Evolutionary conservation across 2,113 vertebrate genomes (phyloP).

Genomic region (Gymnorhina tibicen): DNA sequence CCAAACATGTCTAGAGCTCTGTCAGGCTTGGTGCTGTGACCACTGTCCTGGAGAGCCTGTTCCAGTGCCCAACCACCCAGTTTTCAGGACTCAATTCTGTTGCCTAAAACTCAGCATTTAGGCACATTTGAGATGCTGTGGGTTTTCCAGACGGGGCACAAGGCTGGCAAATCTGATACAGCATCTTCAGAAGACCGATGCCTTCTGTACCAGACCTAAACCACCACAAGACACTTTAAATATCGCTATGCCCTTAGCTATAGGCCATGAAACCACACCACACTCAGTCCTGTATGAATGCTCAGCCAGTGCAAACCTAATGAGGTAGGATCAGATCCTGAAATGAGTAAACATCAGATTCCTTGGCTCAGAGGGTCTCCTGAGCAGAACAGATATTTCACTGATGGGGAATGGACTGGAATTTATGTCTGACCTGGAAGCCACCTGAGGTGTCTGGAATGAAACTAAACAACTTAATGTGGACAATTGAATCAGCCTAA

Average conservation of each 20-base stretch:
- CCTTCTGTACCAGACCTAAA: not conserved
- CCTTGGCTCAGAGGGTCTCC: not conserved
- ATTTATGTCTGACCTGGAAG: not conserved
- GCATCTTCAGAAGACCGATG: not conserved
- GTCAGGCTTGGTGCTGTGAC: not conserved
- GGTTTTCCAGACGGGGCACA: not conserved
- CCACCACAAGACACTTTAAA: not conserved
- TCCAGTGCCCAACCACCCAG: not conserved
- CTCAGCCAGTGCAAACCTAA: not conserved
- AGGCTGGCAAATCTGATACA: not conserved
- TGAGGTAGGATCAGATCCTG: not conserved
- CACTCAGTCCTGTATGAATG: not conserved
- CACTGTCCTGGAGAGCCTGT: not conserved
- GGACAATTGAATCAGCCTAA: not conserved
- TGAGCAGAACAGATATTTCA: not conserved
- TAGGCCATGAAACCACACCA: not conserved
- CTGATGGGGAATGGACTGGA: not conserved
- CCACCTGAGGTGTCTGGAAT: not conserved
- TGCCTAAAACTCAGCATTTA: not conserved
- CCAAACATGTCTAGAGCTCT: fast-evolving
- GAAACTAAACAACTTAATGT: fast-evolving
- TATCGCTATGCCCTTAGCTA: not conserved
- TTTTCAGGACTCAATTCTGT: not conserved
- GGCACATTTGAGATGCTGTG: not conserved
- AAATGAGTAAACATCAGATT: not conserved